These are phyloP conservation scores for Porites cylindrica DNA, from an alignment of 92 coral and sea anemone species.

Conservation along the genomic window DNA sequence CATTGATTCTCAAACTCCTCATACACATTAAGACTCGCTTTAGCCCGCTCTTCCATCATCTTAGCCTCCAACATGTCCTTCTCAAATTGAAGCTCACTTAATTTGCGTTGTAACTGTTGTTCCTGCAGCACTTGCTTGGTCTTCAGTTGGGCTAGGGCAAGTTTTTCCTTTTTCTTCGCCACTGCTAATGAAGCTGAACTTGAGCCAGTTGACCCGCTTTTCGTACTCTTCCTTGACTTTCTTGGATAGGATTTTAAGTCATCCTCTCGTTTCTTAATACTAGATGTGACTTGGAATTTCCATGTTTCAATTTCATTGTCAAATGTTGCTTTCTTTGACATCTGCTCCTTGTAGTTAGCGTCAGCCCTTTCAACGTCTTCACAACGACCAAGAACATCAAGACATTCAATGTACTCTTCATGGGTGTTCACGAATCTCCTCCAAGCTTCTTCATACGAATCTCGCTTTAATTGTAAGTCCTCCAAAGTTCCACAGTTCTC, in stretches of 20 bases:
- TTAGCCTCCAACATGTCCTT: slow-evolving; percentile 19
- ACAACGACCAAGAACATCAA: neutral
- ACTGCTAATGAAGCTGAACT: neutral
- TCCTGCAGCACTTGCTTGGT: neutral
- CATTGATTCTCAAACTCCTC: slow-evolving; percentile 1
- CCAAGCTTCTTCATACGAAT: no score
- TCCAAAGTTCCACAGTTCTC: no score
- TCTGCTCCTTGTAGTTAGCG: slow-evolving; percentile 26
- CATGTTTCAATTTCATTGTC: slow-evolving; percentile 32
- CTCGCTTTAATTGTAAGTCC: no score
- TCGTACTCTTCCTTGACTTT: neutral
- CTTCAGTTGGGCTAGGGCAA: slow-evolving; percentile 17
- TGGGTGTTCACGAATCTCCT: no score
- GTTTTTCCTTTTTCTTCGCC: slow-evolving; percentile 13
- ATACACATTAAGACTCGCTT: neutral
- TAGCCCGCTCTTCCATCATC: slow-evolving; percentile 12
- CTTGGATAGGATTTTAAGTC: neutral
- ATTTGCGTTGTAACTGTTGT: slow-evolving; percentile 7
- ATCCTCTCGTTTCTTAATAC: neutral
- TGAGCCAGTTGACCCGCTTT: no score
- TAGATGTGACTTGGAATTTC: neutral
- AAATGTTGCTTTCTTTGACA: slow-evolving; percentile 33
- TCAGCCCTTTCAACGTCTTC: slow-evolving; percentile 27
- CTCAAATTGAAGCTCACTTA: neutral
- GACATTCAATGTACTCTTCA: slow-evolving; percentile 10